Conservation (phyloP, 2,888 invertebrate species). For the Taphrorychus bicolor region DNA sequence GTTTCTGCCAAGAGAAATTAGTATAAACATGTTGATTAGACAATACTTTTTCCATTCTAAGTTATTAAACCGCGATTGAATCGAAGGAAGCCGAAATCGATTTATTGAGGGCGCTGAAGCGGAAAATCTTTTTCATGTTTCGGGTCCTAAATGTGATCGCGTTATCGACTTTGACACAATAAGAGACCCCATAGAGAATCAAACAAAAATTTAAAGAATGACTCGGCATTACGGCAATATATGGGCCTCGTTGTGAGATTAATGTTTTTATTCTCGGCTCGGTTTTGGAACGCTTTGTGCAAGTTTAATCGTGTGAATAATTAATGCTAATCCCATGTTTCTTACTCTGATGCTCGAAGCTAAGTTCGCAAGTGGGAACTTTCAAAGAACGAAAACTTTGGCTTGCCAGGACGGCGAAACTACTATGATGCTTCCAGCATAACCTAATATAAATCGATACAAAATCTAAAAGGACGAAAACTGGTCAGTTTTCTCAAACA, state of each 20-base stretch:
- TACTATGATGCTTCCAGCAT: background rate
- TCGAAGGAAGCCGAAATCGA: conserved; percentile 23
- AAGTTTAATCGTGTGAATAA: conserved; percentile 30
- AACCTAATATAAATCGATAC: background rate
- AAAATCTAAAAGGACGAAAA: background rate
- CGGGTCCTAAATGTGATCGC: conserved; percentile 21
- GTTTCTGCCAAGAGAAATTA: no score
- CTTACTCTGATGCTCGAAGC: background rate
- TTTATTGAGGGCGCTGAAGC: conserved; percentile 25
- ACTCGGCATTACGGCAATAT: conserved; percentile 31
- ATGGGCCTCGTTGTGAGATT: conserved; percentile 26
- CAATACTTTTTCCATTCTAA: background rate
- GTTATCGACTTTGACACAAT: conserved; percentile 32
- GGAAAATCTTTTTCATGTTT: conserved; percentile 22
- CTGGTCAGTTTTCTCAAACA: background rate
- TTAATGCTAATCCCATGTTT: conserved; percentile 25
- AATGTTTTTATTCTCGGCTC: conserved; percentile 23
- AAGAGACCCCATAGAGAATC: conserved; percentile 30
- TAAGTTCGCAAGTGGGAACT: background rate
- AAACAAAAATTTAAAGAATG: conserved; percentile 33
- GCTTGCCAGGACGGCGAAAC: background rate
- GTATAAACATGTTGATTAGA: no score
- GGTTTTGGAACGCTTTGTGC: conserved; percentile 13
- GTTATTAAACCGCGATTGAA: background rate
- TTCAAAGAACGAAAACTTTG: background rate